Conservation (phyloP, 64 coral and sea anemone genomes). For the Acropora yongei region DNA sequence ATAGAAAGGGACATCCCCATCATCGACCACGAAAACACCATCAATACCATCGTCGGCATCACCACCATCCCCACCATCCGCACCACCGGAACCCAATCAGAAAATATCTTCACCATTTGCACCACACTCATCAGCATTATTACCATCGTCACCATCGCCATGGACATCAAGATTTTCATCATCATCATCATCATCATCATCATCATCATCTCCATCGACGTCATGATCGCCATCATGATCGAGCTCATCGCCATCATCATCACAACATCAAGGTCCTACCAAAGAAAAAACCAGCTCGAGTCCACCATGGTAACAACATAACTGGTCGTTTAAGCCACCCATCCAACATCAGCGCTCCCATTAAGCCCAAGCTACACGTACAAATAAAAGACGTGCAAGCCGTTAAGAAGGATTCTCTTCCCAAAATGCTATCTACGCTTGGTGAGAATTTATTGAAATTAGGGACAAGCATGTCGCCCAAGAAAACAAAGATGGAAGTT, state of each 20-base stretch:
- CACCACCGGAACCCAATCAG: background rate
- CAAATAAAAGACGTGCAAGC: background rate
- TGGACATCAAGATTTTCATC: background rate
- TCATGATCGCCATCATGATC: background rate
- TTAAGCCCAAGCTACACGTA: background rate
- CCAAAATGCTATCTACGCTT: slow-evolving; percentile 26
- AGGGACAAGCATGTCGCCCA: slow-evolving; percentile 11
- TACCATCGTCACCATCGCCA: background rate
- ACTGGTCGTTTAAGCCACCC: background rate
- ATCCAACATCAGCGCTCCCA: background rate
- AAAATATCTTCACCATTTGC: background rate
- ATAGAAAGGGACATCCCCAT: background rate
- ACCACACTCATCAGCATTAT: background rate
- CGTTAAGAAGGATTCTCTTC: slow-evolving; percentile 23
- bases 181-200: background rate
- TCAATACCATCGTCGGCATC: background rate
- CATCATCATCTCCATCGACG: background rate
- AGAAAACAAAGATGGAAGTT: background rate
- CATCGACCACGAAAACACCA: background rate
- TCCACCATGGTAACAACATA: background rate
- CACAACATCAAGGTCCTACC: background rate
- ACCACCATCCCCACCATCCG: no score
- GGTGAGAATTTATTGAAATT: slow-evolving; percentile 29
- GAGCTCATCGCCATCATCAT: background rate
- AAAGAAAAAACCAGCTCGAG: background rate